Evolutionary conservation across 2,888 invertebrate genomes (phyloP), one percentile per base, ranked within the genome.

Genomic region (Torymus aiolomorphi): DNA sequence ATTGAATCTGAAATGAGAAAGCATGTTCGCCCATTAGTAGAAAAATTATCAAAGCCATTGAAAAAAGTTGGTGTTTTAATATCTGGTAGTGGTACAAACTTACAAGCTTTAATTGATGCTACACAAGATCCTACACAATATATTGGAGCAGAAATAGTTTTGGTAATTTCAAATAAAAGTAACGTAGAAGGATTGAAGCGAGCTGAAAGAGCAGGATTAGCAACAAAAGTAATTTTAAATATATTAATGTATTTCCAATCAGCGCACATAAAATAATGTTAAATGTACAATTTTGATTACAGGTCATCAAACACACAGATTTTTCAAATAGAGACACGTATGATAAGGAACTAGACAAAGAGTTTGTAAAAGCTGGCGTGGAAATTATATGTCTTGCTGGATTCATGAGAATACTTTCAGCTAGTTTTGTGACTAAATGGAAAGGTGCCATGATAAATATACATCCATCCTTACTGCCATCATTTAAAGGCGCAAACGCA

Each of bases 401-500:
- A 66, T 99, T 98, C 90, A 98, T 99, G 99, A 92, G 98, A 86
- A 96, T 99, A 83, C 89, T 96, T 12, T 94, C 95, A 12, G 91
- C 92, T 0, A 92, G 93, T 75, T 97, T 97, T 88, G 96, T 96
- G 2, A 92, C 92, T 8, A 93, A 93, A 84, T 99, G 98, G 98
- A 92, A 92, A 80, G 98, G 98, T 0, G 93, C 94, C 8, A 91
- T 99, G 81, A 91, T 99, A 83, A 99, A 99, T 91, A 95, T 98
- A 84, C 99, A 99, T 92, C 99, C 99, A 0, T 96, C 98, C 0
- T 91, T 99, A 52, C 91, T 99, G 83, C 99, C 99, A 12, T 93
- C 95, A 0, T 98, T 98, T 91, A 97, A 97, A 85, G 98, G 98
- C 0, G 94, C 95, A 10, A 92, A 95, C 89, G 98, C 97, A 0